Evolutionary conservation across 2,113 vertebrate genomes (phyloP), one percentile per base, ranked within the genome.

Genomic region (Chionodraco myersi): DNA sequence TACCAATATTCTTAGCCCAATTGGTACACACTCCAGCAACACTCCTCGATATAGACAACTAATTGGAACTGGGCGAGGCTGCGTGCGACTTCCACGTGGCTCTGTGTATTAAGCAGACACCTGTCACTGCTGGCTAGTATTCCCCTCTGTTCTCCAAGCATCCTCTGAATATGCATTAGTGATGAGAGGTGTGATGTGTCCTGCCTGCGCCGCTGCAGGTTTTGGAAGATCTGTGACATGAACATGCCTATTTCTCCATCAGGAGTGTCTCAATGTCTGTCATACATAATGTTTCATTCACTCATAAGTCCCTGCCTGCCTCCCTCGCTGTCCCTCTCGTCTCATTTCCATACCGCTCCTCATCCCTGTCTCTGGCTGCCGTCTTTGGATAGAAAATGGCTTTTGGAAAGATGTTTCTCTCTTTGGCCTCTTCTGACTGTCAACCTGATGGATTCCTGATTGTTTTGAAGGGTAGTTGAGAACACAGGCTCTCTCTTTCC

Each of bases 361-460:
- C 85, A 83, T 41, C 36, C 51, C 75, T 72, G 73, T 92, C 84
- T 81, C 88, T 64, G 36, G 67, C 84, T 79, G 79, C 83, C 30
- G 59, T 64, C 18, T 52, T 84, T 70, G 69, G 77, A 80, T 79
- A 77, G 88, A 89, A 93, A 89, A 89, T 90, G 85, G 83, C 88
- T 89, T 91, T 88, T 87, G 82, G 81, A 79, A 90, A 86, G 86
- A 82, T 81, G 58, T 63, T 73, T 88, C 74, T 70, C 77, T 87
- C 79, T 86, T 72, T 66, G 53, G 78, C 83, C 80, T 86, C 77
- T 70, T 77, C 78, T 77, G 73, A 70, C 91, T 89, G 89, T 93
- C 88, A 89, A 44, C 81, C 83, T 92, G 87, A 92, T 89, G 91
- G 89, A 90, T 91, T 81, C 75, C 71, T 74, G 86, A 89, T 90